Evolutionary conservation across 2,888 invertebrate genomes (phyloP), one percentile per base, ranked within the genome.

Genomic region (Boloria euphrosyne): DNA sequence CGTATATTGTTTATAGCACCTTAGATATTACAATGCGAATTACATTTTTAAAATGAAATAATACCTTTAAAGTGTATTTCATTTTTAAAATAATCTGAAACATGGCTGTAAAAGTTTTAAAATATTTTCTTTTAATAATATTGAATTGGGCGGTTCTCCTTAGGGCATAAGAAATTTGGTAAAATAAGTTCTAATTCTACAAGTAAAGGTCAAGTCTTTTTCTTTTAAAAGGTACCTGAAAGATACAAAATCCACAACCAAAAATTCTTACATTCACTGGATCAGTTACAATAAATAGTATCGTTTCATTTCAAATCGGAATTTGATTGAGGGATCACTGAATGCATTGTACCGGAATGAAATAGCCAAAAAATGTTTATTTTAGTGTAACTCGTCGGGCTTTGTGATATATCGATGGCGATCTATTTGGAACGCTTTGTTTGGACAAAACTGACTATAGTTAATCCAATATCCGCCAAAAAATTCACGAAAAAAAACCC

Each of bases 291-390:
- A 68, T 64, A 66, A 60, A 67, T 63, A 67, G 69, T 62, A 63
- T 64, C 62, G 65, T 54, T 62, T 60, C 64, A 53, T 65, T 67
- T 65, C 62, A 62, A 71, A 72, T 67, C 69, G 70, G 63, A 69
- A 69, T 68, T 73, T 69, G 71, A 73, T 73, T 67, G 65, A 69
- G 68, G 71, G 71, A 68, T 68, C 65, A 68, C 67, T 66, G 66
- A 52, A 62, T 70, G 66, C 71, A 70, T 69, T 66, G 62, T 66
- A 70, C 58, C 65, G 71, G 57, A 57, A 71, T 65, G 63, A 59
- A 66, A 70, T 63, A 49, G 61, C 63, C n/a, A 55, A 58, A 73
- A 67, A 68, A 70, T 68, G 68, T 71, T 71, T 71, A 71, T 71
- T 68, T 68, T 69, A 69, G 67, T 59, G 67, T 55, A 65, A 68